A percentile compares a stretch with the other conserved stretches of the same genome.
Conservation (phyloP, 2,113 vertebrate genomes). For the Corythornis madagascariensis region DNA sequence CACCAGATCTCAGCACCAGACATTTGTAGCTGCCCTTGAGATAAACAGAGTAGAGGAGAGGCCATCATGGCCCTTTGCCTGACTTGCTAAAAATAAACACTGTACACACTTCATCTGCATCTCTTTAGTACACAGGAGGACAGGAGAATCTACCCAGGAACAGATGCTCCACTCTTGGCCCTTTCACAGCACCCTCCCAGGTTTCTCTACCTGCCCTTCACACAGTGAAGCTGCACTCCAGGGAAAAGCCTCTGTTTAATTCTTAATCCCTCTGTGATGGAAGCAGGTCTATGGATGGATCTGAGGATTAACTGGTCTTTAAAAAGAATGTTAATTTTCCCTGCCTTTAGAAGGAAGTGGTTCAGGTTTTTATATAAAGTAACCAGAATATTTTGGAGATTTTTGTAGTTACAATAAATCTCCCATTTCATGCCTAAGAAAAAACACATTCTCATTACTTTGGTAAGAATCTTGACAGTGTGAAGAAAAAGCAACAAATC, state of each 20-base stretch:
- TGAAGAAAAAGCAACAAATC: background rate
- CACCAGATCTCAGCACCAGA: background rate
- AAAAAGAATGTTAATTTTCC: background rate
- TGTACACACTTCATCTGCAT: background rate
- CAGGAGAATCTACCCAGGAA: background rate
- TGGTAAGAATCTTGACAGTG: background rate
- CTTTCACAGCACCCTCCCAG: background rate
- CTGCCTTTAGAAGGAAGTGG: background rate
- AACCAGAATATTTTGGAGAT: background rate
- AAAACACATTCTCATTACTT: background rate
- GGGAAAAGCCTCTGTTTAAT: background rate
- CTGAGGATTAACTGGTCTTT: background rate
- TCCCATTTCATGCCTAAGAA: background rate
- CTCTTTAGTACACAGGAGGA: background rate
- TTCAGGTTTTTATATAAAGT: background rate
- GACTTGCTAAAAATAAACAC: constrained; percentile 9
- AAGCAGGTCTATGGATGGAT: background rate
- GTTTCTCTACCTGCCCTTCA: background rate
- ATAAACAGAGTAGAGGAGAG: background rate
- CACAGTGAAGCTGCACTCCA: background rate
- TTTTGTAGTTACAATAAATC: background rate
- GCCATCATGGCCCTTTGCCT: background rate
- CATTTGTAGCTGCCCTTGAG: background rate
- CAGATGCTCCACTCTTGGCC: background rate
- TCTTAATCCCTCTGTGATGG: background rate